A percentile compares a stretch with the other conserved stretches of the same genome.
These are phyloP conservation scores for Pseudochirops corinnae DNA, from an alignment of 2,797 vertebrate species.

Conservation along the genomic window DNA sequence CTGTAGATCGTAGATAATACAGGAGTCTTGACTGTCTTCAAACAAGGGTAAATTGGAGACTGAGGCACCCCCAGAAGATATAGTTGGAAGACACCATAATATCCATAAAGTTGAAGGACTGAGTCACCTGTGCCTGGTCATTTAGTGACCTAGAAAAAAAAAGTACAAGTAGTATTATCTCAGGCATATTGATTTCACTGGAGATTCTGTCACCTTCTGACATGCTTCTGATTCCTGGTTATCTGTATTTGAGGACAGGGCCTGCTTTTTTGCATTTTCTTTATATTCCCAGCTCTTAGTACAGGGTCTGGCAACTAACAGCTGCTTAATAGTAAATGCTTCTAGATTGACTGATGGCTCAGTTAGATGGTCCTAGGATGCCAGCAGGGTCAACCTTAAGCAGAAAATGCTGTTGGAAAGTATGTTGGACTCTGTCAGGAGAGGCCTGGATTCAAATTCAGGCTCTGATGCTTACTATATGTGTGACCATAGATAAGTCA, in stretches of 20 bases:
- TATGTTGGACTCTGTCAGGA: neutral
- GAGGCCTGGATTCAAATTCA: neutral
- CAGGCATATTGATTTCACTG: neutral
- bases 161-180: neutral
- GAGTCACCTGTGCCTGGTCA: no score
- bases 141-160: neutral
- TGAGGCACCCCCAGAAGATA: neutral
- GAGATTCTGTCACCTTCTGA: neutral
- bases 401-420: neutral
- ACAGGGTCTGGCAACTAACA: neutral
- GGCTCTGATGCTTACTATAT: neutral
- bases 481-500: neutral
- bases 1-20: neutral
- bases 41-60: neutral
- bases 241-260: neutral
- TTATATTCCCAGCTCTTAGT: neutral
- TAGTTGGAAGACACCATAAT: neutral
- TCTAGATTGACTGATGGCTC: neutral
- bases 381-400: neutral
- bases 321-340: neutral
- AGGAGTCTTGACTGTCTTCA: neutral
- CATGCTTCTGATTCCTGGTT: neutral
- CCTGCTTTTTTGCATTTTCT: neutral
- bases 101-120: neutral
- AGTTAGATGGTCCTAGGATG: neutral